Evolutionary conservation across 2,797 vertebrate genomes (phyloP).

Genomic region (Gambusia yucatana): DNA sequence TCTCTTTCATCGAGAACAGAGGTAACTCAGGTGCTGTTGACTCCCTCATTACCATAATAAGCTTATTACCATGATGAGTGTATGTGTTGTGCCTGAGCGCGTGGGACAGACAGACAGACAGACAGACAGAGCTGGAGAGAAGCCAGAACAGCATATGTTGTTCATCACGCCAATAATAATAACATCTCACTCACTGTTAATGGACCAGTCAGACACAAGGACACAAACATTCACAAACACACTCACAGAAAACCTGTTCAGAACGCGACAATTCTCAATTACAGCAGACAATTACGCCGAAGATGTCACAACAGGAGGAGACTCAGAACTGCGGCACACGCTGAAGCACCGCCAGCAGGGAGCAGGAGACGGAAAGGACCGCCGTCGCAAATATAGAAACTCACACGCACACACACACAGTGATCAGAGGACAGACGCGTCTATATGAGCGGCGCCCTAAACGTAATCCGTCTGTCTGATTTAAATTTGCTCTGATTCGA

Average conservation of each 20-base stretch:
- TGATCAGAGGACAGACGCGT: slow-evolving; percentile 13
- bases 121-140: slow-evolving; percentile 58
- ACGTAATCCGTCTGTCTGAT: not conserved
- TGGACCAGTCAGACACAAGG: slow-evolving; percentile 61
- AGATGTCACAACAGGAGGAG: slow-evolving; percentile 10
- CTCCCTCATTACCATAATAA: slow-evolving; percentile 54
- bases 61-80: slow-evolving; percentile 58
- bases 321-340: slow-evolving; percentile 21
- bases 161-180: slow-evolving; percentile 81
- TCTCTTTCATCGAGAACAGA: slow-evolving; percentile 50
- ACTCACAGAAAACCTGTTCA: slow-evolving; percentile 38
- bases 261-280: slow-evolving; percentile 11
- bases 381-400: slow-evolving; percentile 23
- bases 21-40: slow-evolving; percentile 55
- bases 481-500: not conserved
- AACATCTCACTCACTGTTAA: slow-evolving; percentile 79
- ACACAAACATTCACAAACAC: slow-evolving; percentile 31
- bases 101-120: slow-evolving; percentile 37
- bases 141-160: slow-evolving; percentile 80
- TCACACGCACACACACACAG: not conserved
- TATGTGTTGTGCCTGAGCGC: slow-evolving; percentile 20
- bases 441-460: not conserved
- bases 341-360: slow-evolving; percentile 15
- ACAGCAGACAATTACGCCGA: slow-evolving; percentile 20
- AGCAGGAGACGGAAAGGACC: slow-evolving; percentile 26